Conservation (phyloP, 2,113 vertebrate species). For the cat (Felis catus) region DNA sequence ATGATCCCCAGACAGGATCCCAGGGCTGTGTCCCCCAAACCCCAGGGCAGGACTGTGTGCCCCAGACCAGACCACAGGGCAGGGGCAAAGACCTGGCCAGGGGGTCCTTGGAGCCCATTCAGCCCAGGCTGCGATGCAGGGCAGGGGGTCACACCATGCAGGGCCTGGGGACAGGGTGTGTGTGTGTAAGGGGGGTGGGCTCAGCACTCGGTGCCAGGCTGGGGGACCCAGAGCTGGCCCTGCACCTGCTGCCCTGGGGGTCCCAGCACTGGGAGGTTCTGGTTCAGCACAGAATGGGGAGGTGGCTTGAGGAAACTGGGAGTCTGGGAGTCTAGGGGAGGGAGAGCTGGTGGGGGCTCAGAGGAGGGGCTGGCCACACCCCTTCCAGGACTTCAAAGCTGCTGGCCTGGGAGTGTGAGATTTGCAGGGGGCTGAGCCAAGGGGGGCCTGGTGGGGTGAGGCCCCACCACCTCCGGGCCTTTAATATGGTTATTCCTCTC, state of each 20-base stretch:
- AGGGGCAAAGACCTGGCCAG: not conserved
- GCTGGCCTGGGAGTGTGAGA: slow-evolving; percentile 65
- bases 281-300: not conserved
- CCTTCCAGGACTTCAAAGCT: slow-evolving; percentile 73
- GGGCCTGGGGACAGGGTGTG: not conserved
- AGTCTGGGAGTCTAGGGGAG: not conserved
- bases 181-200: too few relatives aligned
- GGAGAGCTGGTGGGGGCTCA: not conserved
- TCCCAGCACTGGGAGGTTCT: not conserved
- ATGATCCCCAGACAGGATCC: too few relatives aligned
- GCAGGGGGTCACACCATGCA: too few relatives aligned
- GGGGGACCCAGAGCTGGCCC: not conserved
- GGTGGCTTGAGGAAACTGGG: not conserved
- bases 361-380: slow-evolving; percentile 35
- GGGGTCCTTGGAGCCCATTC: not conserved
- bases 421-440: slow-evolving; percentile 42
- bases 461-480: slow-evolving; percentile 62
- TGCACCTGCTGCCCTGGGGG: not conserved
- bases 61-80: not conserved
- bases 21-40: too few relatives aligned
- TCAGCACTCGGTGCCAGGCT: not conserved
- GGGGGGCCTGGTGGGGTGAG: slow-evolving; percentile 35
- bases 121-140: not conserved
- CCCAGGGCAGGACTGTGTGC: not conserved
- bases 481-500: slow-evolving; percentile 79